Evolutionary conservation across 37 sponge, comb jelly and placozoan genomes (phyloP), one percentile per base, ranked within the genome.

Genomic region (Hormiphora californensis): DNA sequence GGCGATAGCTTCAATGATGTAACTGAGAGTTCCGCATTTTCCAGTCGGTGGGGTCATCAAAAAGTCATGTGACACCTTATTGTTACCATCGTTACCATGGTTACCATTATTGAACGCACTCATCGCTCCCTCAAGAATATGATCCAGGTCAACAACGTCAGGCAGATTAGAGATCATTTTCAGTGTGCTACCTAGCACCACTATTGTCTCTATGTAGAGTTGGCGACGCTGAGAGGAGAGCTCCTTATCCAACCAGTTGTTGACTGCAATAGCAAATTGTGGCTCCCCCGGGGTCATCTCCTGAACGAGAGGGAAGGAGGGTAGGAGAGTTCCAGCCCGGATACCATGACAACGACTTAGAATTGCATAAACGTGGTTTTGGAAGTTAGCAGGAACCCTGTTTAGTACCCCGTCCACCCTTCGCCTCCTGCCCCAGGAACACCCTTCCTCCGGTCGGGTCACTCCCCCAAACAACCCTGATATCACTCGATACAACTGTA

Each of bases 241-340:
- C 11, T 92, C 86, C 19, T 89, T 89, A 69, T 93, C 93, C 37
- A 95, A 90, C 39, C 78, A 73, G 0, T 65, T 35, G 67, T 93
- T 92, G n/a, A 95, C 87, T 8, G 11, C 54, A 55, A 93, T 59
- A 32, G 96, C 94, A 91, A 95, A 95, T 86, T 95, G 93, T 43
- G 91, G 81, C 54, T 95, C 96, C 4, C 91, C 90, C 11, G 91
- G 85, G 21, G 96, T 95, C 94, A 93, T 95, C 92, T 95, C 96
- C 27, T 93, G 87, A n/a, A 92, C 86, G 23, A 92, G 91, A 0
- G 96, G 96, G 38, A 88, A 40, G 19, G 69, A 88, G 0, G 89
- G 90, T 21, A 95, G 85, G 32, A 87, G 41, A 63, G 89, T 86
- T n/a, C 54, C 65, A 40, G 93, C 63, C 23, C 36, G 51, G 28